Evolutionary conservation across 2,888 invertebrate genomes (phyloP).

Genomic region (Apocheima hispidaria): DNA sequence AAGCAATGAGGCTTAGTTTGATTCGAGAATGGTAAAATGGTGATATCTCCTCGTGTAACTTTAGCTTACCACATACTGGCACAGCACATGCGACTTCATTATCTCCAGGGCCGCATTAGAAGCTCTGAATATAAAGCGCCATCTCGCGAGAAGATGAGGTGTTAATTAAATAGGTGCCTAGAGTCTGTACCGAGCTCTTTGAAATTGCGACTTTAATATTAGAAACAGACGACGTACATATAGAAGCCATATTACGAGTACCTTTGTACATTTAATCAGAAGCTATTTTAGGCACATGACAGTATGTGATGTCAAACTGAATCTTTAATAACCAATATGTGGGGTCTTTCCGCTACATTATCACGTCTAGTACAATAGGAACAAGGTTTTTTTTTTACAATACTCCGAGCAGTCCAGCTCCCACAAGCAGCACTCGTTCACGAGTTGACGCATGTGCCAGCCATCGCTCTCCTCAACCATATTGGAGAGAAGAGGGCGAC

Average conservation of each 20-base stretch:
- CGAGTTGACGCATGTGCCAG: too few relatives aligned
- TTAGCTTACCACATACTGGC: background rate
- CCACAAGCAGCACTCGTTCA: too few relatives aligned
- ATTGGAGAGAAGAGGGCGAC: too few relatives aligned
- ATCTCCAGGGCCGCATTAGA: slow-evolving; percentile 21
- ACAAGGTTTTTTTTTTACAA: too few relatives aligned
- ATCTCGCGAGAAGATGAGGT: slow-evolving; percentile 9
- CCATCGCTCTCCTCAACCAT: too few relatives aligned
- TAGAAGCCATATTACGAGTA: slow-evolving; percentile 3
- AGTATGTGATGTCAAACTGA: too few relatives aligned
- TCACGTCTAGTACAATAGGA: too few relatives aligned
- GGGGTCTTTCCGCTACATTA: too few relatives aligned
- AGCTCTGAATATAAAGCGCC: slow-evolving; percentile 12
- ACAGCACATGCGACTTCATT: slow-evolving; percentile 5
- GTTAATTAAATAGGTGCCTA: slow-evolving; percentile 24
- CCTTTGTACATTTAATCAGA: slow-evolving; percentile 5
- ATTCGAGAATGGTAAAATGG: too few relatives aligned
- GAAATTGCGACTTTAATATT: slow-evolving; percentile 11
- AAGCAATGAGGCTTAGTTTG: too few relatives aligned
- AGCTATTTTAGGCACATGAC: background rate
- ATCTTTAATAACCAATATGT: too few relatives aligned
- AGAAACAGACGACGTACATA: slow-evolving; percentile 2
- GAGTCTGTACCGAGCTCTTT: slow-evolving; percentile 1
- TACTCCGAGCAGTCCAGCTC: too few relatives aligned
- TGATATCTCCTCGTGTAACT: background rate